These are phyloP conservation scores for Eupithecia subfuscata DNA, from an alignment of 2,888 invertebrate genomes.

Conservation along the genomic window DNA sequence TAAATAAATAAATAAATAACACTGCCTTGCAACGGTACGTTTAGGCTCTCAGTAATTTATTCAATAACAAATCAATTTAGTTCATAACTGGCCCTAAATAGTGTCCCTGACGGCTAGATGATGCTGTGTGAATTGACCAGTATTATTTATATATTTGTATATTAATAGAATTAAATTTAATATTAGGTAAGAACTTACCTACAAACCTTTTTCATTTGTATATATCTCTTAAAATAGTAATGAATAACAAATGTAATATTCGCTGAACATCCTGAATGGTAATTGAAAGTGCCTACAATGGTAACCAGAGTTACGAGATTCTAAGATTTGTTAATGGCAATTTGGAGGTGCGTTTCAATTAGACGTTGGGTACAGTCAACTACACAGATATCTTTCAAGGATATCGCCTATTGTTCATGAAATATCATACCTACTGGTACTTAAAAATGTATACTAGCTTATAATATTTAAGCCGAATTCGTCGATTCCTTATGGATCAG, in stretches of 20 bases:
- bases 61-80: too few relatives aligned
- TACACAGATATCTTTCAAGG: neutral
- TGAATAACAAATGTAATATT: neutral
- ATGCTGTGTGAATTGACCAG: too few relatives aligned
- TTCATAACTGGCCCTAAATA: too few relatives aligned
- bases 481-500: neutral
- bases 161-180: too few relatives aligned
- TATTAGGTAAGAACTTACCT: too few relatives aligned
- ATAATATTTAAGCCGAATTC: neutral
- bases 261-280: neutral
- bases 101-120: too few relatives aligned
- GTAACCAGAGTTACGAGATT: slow-evolving; percentile 7
- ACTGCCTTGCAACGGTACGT: too few relatives aligned
- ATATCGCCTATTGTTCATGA: neutral
- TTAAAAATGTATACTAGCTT: neutral
- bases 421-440: neutral
- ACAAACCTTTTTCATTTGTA: too few relatives aligned
- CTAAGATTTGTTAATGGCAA: slow-evolving; percentile 9
- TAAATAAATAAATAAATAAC: too few relatives aligned
- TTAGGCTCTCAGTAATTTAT: too few relatives aligned
- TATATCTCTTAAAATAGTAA: too few relatives aligned
- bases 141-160: too few relatives aligned
- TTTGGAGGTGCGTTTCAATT: slow-evolving; percentile 34
- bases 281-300: slow-evolving; percentile 1
- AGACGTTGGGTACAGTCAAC: slow-evolving; percentile 19